Evolutionary conservation across 1,140 invertebrate genomes (phyloP).

Genomic region (Sitophilus oryzae): DNA sequence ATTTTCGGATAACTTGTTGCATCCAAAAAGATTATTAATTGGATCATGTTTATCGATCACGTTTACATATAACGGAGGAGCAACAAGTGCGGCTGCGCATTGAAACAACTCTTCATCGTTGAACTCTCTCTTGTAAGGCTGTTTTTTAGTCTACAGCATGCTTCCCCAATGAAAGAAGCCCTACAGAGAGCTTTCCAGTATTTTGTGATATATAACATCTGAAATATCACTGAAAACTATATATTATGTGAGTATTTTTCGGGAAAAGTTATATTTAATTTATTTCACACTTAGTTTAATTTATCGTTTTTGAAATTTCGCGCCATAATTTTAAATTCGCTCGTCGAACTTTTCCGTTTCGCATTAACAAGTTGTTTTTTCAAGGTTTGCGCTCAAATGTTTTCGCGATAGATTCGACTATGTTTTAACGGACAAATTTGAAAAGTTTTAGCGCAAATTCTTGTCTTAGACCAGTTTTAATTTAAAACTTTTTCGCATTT

Average conservation of each 20-base stretch:
- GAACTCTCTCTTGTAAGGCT: not conserved
- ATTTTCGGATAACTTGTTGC: not conserved
- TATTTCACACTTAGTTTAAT: too few species aligned
- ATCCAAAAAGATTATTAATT: constrained; percentile 2
- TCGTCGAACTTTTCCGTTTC: too few species aligned
- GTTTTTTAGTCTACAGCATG: constrained; percentile 1
- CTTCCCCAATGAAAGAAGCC: not conserved
- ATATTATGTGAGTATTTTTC: not conserved
- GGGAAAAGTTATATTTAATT: too few species aligned
- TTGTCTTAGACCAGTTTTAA: not conserved
- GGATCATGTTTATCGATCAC: not conserved
- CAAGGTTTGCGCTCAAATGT: too few species aligned
- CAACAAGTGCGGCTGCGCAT: constrained; percentile 1
- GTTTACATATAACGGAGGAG: not conserved
- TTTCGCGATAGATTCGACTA: too few species aligned
- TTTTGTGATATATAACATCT: not conserved
- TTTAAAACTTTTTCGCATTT: not conserved
- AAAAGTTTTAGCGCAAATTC: too few species aligned
- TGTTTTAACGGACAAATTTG: too few species aligned
- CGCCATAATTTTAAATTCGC: too few species aligned
- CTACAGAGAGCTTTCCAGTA: not conserved
- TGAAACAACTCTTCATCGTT: not conserved
- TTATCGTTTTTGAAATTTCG: too few species aligned
- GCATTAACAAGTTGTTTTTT: too few species aligned
- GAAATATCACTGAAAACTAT: not conserved